Base-by-base conservation (phyloP, 2,113 vertebrate genomes). In the Pogona vitticeps region DNA sequence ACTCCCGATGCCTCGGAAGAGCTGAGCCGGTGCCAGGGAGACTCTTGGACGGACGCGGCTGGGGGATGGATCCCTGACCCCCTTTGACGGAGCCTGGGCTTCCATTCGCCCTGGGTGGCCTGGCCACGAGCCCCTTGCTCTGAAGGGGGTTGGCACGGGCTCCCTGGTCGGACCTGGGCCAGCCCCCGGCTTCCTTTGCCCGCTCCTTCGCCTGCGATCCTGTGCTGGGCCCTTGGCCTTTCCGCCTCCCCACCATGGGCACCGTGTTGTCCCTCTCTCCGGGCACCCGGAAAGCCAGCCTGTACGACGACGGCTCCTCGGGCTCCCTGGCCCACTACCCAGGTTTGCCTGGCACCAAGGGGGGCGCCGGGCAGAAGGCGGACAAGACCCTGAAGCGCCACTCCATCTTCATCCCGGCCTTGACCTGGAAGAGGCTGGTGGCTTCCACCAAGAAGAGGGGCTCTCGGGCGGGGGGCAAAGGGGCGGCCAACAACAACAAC, bases 361-460 rank as follows among this genome's bases (percentile, higher is more conserved):
- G 98, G 76, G 97, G 97, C 93, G 97, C 97, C 92, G 98, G 98
- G 94, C 86, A 7, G 31, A 83, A 83, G 86, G 58, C 40, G 0
- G 98, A 98, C 95, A 98, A 98, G 96, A 97, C 96, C 94, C 94
- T 98, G 92, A 98, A 98, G 94, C 95, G 98, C 4, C 97, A 98
- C 95, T 98, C 98, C 42, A 96, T 88, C 75, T n/a, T 98, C 91
- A 98, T 98, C 91, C 98, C 97, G 1, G 98, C 97, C 88, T 94
- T 98, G 67, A 97, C 98, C 0, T 98, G 98, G 98, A 98, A 98
- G 90, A 94, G 98, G 75, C 97, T 98, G 38, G 98, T 98, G 89
- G 98, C 98, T 0, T 98, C 98, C 1, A 97, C 98, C 86, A 98
- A 98, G 95, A 98, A 98, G 96, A 98, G 97, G 85, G 96, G 97